A percentile compares a stretch with the other conserved stretches of the same genome.
Evolutionary conservation across 2,113 vertebrate species (phyloP).

Genomic region (Istiophorus platypterus): DNA sequence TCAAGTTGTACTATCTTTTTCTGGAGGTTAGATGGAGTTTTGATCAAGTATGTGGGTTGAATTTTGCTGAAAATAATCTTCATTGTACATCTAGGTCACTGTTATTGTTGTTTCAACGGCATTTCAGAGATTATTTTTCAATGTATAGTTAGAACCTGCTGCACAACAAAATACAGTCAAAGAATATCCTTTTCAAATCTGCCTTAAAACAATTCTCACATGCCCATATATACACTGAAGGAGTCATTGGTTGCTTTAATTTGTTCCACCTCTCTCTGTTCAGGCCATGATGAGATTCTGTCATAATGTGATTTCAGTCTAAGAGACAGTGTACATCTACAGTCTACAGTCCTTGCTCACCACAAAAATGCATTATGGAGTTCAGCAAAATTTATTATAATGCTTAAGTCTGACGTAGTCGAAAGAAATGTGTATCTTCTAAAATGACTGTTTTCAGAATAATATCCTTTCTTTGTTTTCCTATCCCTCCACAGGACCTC

Average conservation of each 20-base stretch:
- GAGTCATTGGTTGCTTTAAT: not conserved
- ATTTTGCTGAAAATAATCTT: not conserved
- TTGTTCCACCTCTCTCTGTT: not conserved
- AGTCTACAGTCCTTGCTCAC: not conserved
- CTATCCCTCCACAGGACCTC: not conserved
- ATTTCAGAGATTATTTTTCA: too few species aligned
- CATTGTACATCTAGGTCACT: too few species aligned
- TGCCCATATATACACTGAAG: not conserved
- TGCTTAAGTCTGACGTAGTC: not conserved
- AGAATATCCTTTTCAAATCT: not conserved
- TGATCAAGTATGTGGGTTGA: not conserved
- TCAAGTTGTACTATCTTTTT: not conserved
- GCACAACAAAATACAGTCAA: not conserved
- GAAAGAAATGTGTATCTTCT: not conserved
- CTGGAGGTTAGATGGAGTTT: not conserved
- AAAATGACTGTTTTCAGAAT: conserved; percentile 13
- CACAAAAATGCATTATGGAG: conserved; percentile 11
- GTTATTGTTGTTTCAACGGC: too few species aligned
- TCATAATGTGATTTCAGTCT: conserved; percentile 18
- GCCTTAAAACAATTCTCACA: not conserved
- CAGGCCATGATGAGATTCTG: not conserved
- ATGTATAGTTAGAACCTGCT: too few species aligned
- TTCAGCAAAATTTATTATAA: conserved; percentile 8
- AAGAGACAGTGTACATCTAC: not conserved
- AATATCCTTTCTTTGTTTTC: conserved; percentile 4